phyloP scores from a whole-genome alignment of 2,888 invertebrate genomes.

The Euclidia mi region DNA sequence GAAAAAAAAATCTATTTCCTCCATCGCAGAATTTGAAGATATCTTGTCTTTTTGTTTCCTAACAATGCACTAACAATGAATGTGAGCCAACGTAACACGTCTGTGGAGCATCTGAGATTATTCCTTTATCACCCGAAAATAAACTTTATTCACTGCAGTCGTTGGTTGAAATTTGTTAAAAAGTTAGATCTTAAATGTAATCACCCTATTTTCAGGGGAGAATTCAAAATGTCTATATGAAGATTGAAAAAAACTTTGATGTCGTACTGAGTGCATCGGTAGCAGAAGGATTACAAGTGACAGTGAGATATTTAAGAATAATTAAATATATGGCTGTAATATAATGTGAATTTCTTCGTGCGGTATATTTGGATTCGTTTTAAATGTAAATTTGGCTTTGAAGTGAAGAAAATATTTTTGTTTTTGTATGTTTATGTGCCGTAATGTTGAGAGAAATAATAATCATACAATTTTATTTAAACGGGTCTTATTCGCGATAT shows the following conservation, averaged over 20 bases:
- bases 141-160: too few relatives aligned
- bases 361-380: too few relatives aligned
- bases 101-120: slow-evolving; percentile 46
- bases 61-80: slow-evolving; percentile 54
- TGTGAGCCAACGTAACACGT: slow-evolving; percentile 43
- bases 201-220: slow-evolving; percentile 49
- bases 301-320: slow-evolving; percentile 7
- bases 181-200: slow-evolving; percentile 34
- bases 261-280: slow-evolving; percentile 48
- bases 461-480: too few relatives aligned
- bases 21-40: slow-evolving; percentile 21
- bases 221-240: slow-evolving; percentile 53
- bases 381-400: too few relatives aligned
- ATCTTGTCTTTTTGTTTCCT: slow-evolving; percentile 49
- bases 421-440: too few relatives aligned
- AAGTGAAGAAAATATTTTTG: too few relatives aligned
- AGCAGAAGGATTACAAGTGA: too few relatives aligned
- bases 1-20: slow-evolving; percentile 26
- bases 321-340: slow-evolving; percentile 5
- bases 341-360: not conserved
- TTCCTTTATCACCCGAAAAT: too few relatives aligned
- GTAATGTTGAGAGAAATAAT: too few relatives aligned
- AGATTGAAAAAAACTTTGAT: slow-evolving; percentile 60
- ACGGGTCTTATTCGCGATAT: too few relatives aligned
- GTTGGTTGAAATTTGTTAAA: slow-evolving; percentile 28